A percentile compares a stretch with the other conserved stretches of the same genome.
phyloP scores from a whole-genome alignment of 2,113 vertebrate genomes.

The Amazona vittata region DNA sequence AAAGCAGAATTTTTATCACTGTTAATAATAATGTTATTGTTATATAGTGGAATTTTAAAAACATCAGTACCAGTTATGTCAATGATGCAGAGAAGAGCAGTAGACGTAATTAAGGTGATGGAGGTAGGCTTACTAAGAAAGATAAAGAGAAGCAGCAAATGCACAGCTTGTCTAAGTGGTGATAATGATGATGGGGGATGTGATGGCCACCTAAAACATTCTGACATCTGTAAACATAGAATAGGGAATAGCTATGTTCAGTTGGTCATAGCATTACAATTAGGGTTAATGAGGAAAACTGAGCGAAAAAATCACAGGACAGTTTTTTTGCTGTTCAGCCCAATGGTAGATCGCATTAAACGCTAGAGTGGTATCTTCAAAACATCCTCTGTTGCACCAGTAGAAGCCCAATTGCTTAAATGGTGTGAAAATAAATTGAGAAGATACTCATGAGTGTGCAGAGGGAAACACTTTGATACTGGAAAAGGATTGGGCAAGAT shows the following conservation, averaged over 20 bases:
- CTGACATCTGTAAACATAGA: slow-evolving; percentile 41
- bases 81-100: not conserved
- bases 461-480: slow-evolving; percentile 20
- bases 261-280: slow-evolving; percentile 33
- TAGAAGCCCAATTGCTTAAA: slow-evolving; percentile 43
- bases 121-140: not conserved
- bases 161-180: slow-evolving; percentile 43
- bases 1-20: not conserved
- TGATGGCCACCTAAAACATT: slow-evolving; percentile 4
- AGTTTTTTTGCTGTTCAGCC: not conserved
- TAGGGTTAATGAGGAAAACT: slow-evolving; percentile 52
- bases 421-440: slow-evolving; percentile 55
- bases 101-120: not conserved
- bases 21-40: slow-evolving; percentile 9
- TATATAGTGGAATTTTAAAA: not conserved
- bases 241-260: slow-evolving; percentile 30
- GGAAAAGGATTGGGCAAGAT: not conserved
- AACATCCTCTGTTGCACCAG: slow-evolving; percentile 7
- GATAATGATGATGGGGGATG: slow-evolving; percentile 40
- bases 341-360: slow-evolving; percentile 28
- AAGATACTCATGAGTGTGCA: not conserved
- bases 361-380: not conserved
- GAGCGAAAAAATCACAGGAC: slow-evolving; percentile 30
- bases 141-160: slow-evolving; percentile 19
- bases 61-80: not conserved